Evolutionary conservation across 2,113 vertebrate genomes (phyloP), one percentile per base, ranked within the genome.

Genomic region (Baryphthengus martii): DNA sequence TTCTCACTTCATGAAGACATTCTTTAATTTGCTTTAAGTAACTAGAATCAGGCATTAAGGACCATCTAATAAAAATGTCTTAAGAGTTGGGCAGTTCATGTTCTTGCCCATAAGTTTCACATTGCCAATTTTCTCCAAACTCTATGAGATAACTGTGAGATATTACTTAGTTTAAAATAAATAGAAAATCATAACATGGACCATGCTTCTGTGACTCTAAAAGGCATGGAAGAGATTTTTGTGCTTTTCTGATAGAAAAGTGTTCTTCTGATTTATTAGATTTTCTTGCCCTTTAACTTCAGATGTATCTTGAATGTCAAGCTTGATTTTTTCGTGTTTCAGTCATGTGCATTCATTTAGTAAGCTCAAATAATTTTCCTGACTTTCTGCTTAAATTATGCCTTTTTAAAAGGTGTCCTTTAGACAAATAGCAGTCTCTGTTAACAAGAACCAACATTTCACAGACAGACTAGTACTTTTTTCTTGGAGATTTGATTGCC

Each of bases 231-330:
- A 76, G 67, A 66, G 12, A 44, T 85, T 82, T 94, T 91, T 94
- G 13, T 74, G 71, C 50, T 59, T 91, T 93, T 94, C 40, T 90
- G 73, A 77, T 85, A 93, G 85, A 85, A 92, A 95, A 93, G 58
- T 73, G 9, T 86, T 88, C 58, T 77, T 76, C 63, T 90, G 82
- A 95, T 74, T 94, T 91, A 85, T 95, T 93, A 93, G 81, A 89
- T 94, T 91, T 95, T 76, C 89, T 91, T 96, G 88, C 85, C 92
- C 95, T 96, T 95, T 96, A 93, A 88, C 85, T 94, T 90, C 85
- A 95, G 85, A 67, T 90, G 85, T 63, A 67, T 90, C 78, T 91
- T 95, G 78, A 96, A 94, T 90, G 78, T 96, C 90, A 97, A 90
- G 59, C 79, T 93, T 94, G 73, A 87, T 95, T 93, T 96, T 91